Conservation (phyloP, 2,888 invertebrate genomes). For the Fragum sueziense region DNA sequence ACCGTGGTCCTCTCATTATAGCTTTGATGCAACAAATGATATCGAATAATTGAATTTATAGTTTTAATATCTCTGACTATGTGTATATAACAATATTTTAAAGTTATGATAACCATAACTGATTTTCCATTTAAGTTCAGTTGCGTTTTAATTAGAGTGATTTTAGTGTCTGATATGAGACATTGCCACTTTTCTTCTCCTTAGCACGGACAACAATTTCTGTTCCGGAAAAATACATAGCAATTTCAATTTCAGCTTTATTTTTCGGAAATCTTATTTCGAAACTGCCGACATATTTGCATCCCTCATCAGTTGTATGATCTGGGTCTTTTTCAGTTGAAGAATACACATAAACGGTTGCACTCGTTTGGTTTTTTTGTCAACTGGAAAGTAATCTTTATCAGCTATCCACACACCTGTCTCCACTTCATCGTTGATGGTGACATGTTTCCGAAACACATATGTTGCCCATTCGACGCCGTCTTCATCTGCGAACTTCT, state of each 20-base stretch:
- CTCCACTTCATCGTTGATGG: slow-evolving; percentile 41
- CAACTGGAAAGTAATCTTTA: slow-evolving; percentile 43
- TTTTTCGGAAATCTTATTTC: slow-evolving; percentile 36
- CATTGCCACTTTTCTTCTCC: slow-evolving; percentile 16
- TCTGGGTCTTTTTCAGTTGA: slow-evolving; percentile 40
- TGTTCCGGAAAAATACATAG: slow-evolving; percentile 50
- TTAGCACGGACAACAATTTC: slow-evolving; percentile 39
- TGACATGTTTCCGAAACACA: slow-evolving; percentile 45
- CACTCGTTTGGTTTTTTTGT: slow-evolving; percentile 26
- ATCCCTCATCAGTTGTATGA: slow-evolving; percentile 46
- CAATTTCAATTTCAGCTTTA: slow-evolving; percentile 34
- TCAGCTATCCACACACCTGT: slow-evolving; percentile 40
- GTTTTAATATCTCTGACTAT: no score
- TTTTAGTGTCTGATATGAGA: background rate
- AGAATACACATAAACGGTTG: slow-evolving; percentile 31
- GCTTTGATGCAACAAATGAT: no score
- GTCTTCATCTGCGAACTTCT: slow-evolving; percentile 37
- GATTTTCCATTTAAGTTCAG: no score
- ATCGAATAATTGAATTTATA: no score
- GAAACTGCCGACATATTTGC: slow-evolving; percentile 39
- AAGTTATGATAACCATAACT: no score
- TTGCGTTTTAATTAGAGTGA: background rate
- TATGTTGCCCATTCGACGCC: slow-evolving; percentile 26
- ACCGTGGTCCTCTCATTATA: no score
- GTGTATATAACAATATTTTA: no score